Conservation (phyloP, 1,140 invertebrate species). For the Littorina saxatilis region DNA sequence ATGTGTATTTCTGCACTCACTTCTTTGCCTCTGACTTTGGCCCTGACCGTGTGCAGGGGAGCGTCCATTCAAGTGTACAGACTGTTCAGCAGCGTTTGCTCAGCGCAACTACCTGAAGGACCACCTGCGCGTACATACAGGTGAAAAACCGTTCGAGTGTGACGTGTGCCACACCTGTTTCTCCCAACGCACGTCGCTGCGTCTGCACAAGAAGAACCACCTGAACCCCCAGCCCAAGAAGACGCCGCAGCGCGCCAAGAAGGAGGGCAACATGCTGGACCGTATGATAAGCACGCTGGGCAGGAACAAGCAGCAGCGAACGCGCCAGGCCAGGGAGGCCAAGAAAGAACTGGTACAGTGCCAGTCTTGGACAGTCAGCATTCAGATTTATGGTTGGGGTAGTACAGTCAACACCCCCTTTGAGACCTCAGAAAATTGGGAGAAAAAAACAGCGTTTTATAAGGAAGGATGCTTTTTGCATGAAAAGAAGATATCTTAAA, state of each 20-base stretch:
- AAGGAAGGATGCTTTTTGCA: no score
- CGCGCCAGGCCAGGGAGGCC: constrained; percentile 25
- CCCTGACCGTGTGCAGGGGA: constrained; percentile 10
- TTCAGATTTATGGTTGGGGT: no score
- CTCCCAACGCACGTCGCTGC: constrained; percentile 34
- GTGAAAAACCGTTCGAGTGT: constrained; percentile 32
- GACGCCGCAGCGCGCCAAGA: background rate
- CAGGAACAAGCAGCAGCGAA: constrained; percentile 17
- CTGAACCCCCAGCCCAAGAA: constrained; percentile 30
- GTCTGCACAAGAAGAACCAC: constrained; percentile 33
- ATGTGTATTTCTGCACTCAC: background rate
- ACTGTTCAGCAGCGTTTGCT: constrained; percentile 36
- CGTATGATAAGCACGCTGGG: constrained; percentile 31
- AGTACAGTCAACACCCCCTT: no score
- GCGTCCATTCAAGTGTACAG: constrained; percentile 30
- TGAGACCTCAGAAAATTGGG: no score
- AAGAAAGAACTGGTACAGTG: background rate
- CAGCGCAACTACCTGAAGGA: constrained; percentile 32
- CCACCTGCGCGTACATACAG: constrained; percentile 32
- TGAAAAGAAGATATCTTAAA: no score
- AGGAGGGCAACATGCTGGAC: constrained; percentile 34
- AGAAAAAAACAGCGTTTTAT: no score
- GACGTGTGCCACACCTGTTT: constrained; percentile 16
- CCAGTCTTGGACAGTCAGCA: no score
- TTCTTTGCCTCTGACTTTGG: background rate